A percentile compares a stretch with the other conserved stretches of the same genome.
Evolutionary conservation across 1,140 invertebrate species (phyloP).

Genomic region (Papilio polyxenes): DNA sequence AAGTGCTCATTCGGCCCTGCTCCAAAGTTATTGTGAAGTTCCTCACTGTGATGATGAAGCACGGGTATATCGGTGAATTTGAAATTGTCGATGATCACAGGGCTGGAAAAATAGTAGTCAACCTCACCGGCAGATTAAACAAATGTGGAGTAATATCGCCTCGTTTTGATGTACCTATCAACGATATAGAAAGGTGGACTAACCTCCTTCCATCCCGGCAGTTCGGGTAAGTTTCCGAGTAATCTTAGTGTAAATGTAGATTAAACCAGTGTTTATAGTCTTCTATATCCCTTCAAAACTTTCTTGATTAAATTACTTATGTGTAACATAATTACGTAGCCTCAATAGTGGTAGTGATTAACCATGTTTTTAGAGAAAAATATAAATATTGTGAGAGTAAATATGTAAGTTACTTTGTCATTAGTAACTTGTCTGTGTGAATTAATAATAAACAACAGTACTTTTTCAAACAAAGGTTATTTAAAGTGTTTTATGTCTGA

Average conservation of each 20-base stretch:
- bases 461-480: no score
- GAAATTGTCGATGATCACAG: slow-evolving; percentile 99
- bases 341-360: background rate
- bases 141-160: slow-evolving; percentile 97
- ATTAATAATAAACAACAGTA: no score
- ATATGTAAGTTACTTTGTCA: no score
- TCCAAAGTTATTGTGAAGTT: slow-evolving; percentile 99
- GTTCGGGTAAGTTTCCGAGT: slow-evolving; percentile 91
- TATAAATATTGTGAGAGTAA: no score
- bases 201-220: slow-evolving; percentile 99
- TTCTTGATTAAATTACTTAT: background rate
- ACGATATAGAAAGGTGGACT: slow-evolving; percentile 99
- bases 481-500: no score
- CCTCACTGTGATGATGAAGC: slow-evolving; percentile 99
- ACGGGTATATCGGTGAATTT: slow-evolving; percentile 99
- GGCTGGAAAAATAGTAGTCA: slow-evolving; percentile 99
- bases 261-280: background rate
- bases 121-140: slow-evolving; percentile 98
- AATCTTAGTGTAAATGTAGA: background rate
- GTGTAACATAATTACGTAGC: background rate
- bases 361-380: no score
- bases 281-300: background rate
- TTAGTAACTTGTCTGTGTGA: no score
- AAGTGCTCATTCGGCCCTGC: slow-evolving; percentile 97
- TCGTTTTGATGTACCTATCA: slow-evolving; percentile 97